Evolutionary conservation across 2,888 invertebrate species (phyloP).

Genomic region (Nomada goodeniana): DNA sequence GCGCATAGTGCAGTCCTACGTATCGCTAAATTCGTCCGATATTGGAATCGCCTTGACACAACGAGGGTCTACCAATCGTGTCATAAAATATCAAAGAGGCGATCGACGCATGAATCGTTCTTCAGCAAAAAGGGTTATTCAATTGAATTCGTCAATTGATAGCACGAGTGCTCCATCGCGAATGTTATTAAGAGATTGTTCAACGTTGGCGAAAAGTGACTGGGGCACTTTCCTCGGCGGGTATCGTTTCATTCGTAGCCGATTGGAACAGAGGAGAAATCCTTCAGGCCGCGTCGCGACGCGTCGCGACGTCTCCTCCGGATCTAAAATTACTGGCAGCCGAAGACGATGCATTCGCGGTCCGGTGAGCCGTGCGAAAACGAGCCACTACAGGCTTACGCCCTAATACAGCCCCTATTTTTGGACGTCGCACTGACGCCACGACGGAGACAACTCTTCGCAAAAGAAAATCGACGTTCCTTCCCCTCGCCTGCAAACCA

Average conservation of each 20-base stretch:
- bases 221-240: slow-evolving; percentile 5
- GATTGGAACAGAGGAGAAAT: slow-evolving; percentile 28
- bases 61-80: no score
- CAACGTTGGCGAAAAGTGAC: slow-evolving; percentile 18
- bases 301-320: slow-evolving; percentile 66
- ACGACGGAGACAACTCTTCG: slow-evolving; percentile 54
- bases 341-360: slow-evolving; percentile 71
- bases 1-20: no score
- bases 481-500: not conserved
- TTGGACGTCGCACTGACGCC: slow-evolving; percentile 65
- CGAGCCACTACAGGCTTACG: slow-evolving; percentile 60
- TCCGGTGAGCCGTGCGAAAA: slow-evolving; percentile 70
- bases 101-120: no score
- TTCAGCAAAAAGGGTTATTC: no score
- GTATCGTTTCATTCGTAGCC: slow-evolving; percentile 25
- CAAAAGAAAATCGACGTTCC: slow-evolving; percentile 56
- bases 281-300: slow-evolving; percentile 25
- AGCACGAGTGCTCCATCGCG: not conserved
- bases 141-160: no score
- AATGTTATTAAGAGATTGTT: slow-evolving; percentile 16
- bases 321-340: slow-evolving; percentile 76
- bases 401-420: slow-evolving; percentile 69
- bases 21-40: no score
- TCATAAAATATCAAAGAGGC: no score
- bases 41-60: no score